phyloP scores from a whole-genome alignment of 2,113 vertebrate species.

The Odobenus rosmarus region DNA sequence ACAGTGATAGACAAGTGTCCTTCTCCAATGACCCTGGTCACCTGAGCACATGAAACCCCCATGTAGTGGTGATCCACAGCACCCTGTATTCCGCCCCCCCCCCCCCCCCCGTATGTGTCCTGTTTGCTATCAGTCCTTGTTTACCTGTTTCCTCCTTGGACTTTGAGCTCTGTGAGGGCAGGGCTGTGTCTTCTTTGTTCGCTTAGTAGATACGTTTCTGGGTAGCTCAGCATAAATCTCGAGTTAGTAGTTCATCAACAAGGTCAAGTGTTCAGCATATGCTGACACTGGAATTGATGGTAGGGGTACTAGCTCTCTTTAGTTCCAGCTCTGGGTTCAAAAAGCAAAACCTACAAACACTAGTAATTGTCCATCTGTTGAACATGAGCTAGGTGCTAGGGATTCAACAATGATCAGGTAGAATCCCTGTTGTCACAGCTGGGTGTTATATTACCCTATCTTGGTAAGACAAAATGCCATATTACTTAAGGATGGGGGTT shows the following conservation, averaged over 20 bases:
- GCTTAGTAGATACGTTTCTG: background rate
- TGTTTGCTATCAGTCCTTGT: background rate
- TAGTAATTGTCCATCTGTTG: background rate
- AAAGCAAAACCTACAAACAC: background rate
- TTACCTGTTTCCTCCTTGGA: background rate
- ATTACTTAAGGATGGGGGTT: background rate
- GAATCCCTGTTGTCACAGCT: background rate
- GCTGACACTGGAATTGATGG: background rate
- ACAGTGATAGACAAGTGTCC: background rate
- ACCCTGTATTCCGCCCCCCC: background rate
- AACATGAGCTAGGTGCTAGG: background rate
- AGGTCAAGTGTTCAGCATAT: background rate
- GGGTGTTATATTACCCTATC: background rate
- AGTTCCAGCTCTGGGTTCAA: background rate
- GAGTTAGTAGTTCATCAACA: background rate
- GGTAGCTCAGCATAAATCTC: background rate
- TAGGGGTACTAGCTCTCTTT: background rate
- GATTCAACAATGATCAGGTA: background rate
- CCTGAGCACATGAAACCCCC: background rate
- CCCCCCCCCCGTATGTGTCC: fast-evolving
- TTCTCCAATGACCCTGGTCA: background rate
- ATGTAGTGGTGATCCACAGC: background rate
- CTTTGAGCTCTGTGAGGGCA: background rate
- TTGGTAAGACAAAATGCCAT: background rate
- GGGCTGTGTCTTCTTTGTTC: background rate